phyloP scores from a whole-genome alignment of 2,888 invertebrate genomes.

The Tetragonisca angustula region DNA sequence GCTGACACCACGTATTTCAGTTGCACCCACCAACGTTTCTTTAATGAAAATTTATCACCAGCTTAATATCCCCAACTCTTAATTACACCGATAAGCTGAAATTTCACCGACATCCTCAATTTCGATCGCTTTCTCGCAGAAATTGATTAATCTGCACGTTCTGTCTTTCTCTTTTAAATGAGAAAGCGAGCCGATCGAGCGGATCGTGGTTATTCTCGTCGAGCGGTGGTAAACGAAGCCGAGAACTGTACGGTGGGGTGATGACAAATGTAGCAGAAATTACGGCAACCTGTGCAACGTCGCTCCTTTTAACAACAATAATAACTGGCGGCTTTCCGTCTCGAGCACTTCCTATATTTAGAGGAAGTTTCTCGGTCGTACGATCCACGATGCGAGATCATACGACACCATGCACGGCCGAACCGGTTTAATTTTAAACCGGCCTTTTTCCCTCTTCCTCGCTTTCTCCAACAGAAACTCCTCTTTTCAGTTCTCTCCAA shows the following conservation, averaged over 20 bases:
- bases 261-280: slow-evolving; percentile 58
- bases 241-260: slow-evolving; percentile 48
- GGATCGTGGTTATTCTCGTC: slow-evolving; percentile 47
- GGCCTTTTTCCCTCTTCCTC: too few relatives aligned
- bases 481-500: neutral
- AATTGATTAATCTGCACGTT: slow-evolving; percentile 11
- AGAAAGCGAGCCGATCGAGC: slow-evolving; percentile 23
- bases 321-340: slow-evolving; percentile 25
- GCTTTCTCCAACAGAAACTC: neutral
- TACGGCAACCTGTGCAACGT: slow-evolving; percentile 23
- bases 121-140: neutral
- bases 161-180: slow-evolving; percentile 33
- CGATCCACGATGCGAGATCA: neutral
- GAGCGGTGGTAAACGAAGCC: slow-evolving; percentile 31
- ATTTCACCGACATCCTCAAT: neutral
- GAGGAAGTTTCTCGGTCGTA: neutral
- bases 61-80: neutral
- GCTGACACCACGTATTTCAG: too few relatives aligned
- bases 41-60: neutral
- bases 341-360: slow-evolving; percentile 39
- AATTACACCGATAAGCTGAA: neutral
- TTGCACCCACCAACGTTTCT: too few relatives aligned
- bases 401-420: neutral
- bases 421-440: slow-evolving; percentile 31
- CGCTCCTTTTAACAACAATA: slow-evolving; percentile 32